These are phyloP conservation scores for Cyclopterus lumpus DNA, from an alignment of 2,797 vertebrate genomes.

Conservation along the genomic window DNA sequence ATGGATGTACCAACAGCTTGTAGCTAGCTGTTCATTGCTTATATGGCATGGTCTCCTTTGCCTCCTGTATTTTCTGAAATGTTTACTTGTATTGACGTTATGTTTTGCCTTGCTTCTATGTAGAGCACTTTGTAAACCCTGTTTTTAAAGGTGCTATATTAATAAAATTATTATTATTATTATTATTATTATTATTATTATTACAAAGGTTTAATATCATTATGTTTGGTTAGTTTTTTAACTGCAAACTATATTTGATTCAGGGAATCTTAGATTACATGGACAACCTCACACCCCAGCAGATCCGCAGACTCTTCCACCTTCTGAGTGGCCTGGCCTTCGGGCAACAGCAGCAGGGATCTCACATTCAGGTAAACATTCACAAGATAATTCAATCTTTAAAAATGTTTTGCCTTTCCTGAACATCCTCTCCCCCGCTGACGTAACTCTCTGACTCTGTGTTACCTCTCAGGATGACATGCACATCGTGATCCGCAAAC, in stretches of 20 bases:
- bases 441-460: not conserved
- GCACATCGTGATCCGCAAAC: constrained; percentile 96
- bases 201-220: not conserved
- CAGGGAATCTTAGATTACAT: constrained; percentile 96
- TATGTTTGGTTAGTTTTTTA: constrained; percentile 7
- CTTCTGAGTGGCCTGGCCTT: constrained; percentile 91
- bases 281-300: constrained; percentile 90
- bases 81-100: too few species aligned
- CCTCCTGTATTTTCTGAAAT: too few species aligned
- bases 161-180: too few species aligned
- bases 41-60: too few species aligned
- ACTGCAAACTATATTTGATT: constrained; percentile 10
- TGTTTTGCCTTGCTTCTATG: too few species aligned
- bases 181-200: too few species aligned
- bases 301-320: constrained; percentile 94
- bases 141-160: too few species aligned
- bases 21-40: too few species aligned
- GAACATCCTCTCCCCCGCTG: not conserved
- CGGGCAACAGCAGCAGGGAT: constrained; percentile 86
- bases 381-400: not conserved
- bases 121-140: too few species aligned
- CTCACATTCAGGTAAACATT: constrained; percentile 90
- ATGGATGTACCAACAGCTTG: not conserved
- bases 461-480: constrained; percentile 90
- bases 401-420: not conserved